A percentile compares a stretch with the other conserved stretches of the same genome.
Conservation (phyloP, 2,113 vertebrate species). For the Burhinus bistriatus region DNA sequence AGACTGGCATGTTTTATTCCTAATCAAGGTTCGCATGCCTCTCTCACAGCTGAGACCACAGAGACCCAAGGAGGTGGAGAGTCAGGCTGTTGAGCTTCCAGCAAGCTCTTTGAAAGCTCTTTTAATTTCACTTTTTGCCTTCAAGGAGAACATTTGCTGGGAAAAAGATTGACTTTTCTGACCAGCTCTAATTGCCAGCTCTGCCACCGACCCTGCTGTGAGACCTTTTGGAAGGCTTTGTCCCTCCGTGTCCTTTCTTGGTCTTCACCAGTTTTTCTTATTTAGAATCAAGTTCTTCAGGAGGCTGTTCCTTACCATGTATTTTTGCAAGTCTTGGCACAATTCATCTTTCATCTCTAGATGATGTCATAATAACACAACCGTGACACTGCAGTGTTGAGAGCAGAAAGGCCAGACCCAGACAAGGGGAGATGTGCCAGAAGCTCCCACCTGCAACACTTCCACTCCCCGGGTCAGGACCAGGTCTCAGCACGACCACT, state of each 20-base stretch:
- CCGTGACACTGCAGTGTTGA: not conserved
- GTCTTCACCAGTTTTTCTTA: not conserved
- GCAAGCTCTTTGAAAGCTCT: not conserved
- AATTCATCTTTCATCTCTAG: not conserved
- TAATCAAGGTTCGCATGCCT: not conserved
- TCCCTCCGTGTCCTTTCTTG: not conserved
- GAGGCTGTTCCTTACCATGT: not conserved
- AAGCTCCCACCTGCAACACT: not conserved
- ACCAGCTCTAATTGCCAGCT: not conserved
- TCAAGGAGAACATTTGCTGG: not conserved
- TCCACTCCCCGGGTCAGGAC: rapidly evolving
- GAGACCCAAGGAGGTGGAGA: not conserved
- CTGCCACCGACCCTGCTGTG: not conserved
- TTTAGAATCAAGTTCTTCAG: not conserved
- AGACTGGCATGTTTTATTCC: not conserved
- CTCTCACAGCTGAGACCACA: not conserved
- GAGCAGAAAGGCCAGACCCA: not conserved
- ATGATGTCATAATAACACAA: not conserved
- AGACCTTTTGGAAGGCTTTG: not conserved
- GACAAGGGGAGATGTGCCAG: rapidly evolving
- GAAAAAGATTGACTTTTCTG: not conserved
- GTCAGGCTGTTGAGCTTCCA: not conserved
- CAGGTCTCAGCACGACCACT: not conserved
- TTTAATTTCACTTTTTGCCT: not conserved
- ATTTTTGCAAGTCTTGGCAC: not conserved